A percentile compares a stretch with the other conserved stretches of the same genome.
Evolutionary conservation across 2,797 vertebrate genomes (phyloP).

Genomic region (Anisognathus igniventris): DNA sequence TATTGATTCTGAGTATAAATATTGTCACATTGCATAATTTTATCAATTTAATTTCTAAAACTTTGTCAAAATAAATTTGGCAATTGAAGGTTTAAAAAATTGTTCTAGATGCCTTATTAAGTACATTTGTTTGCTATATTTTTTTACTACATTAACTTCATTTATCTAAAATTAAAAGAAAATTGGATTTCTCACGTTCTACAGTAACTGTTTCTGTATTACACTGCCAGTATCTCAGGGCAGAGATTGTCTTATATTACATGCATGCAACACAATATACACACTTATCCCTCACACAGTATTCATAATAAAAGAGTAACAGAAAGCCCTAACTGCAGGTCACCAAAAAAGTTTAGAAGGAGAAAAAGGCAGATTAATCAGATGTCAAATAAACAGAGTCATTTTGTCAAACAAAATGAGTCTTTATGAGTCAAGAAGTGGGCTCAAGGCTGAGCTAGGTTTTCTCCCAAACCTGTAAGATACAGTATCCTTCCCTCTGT

Average conservation of each 20-base stretch:
- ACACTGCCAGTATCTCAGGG: not conserved
- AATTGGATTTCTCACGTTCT: not conserved
- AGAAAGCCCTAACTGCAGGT: not conserved
- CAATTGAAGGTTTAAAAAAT: constrained; percentile 22
- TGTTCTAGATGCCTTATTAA: constrained; percentile 30
- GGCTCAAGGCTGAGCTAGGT: not conserved
- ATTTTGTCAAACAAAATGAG: not conserved
- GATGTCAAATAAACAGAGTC: not conserved
- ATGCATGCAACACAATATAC: not conserved
- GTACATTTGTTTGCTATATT: not conserved
- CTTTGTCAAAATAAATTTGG: constrained; percentile 45
- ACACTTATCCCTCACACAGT: not conserved
- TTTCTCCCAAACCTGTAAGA: not conserved
- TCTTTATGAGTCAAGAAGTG: not conserved
- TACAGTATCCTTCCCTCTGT: not conserved
- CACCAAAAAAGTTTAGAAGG: not conserved
- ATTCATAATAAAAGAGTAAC: not conserved
- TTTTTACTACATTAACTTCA: not conserved
- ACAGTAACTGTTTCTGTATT: not conserved
- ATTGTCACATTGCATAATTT: not conserved
- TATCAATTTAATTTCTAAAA: constrained; percentile 38
- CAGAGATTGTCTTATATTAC: not conserved
- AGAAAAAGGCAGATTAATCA: not conserved
- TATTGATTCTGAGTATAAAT: constrained; percentile 47
- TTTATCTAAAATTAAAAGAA: not conserved